Evolutionary conservation across 2,113 vertebrate genomes (phyloP), one percentile per base, ranked within the genome.

Genomic region (Gadus macrocephalus): DNA sequence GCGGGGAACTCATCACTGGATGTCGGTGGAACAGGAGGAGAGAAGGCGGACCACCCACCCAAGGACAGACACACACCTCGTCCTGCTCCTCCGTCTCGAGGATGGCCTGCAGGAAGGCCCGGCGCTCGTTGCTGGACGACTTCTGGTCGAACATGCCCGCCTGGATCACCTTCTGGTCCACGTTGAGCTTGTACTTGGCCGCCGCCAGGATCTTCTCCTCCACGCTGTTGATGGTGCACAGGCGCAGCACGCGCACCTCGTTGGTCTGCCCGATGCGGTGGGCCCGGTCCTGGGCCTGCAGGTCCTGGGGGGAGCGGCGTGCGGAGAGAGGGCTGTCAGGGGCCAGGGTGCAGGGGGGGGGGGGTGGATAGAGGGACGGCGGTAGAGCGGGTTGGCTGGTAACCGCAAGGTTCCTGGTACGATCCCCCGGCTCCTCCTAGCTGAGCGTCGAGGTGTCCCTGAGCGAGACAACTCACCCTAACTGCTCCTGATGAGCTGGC

Each of bases 121-220:
- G 89, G 22, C 97, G 89, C 87, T 99, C 97, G 0, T 98, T 95
- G 87, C 97, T 98, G 6, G 96, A 98, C 0, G 97, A 98, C 59
- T 99, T 99, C 89, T 99, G 97, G 84, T 99, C 97, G 0, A 99
- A 99, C 97, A 99, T 99, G 15, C 97, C 97, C 0, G 97, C 97
- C 71, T 99, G 96, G 88, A 99, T 99, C 16, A 99, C 97, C 63
- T 99, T 99, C 85, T 99, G 97, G 69, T 98, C 95, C 8, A 96
- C 95, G 0, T 97, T 98, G 1, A 99, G 92, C 81, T 99, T 99
- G 86, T 97, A 96, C 31, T 97, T 97, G 78, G 96, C 95, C 0
- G 95, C 95, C 0, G 95, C 95, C 53, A 98, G 84, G 58, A 97
- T 97, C 79, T 98, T 96, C 77, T 96, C 95, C 74, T 96, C 95